phyloP scores from a whole-genome alignment of 2,113 vertebrate species.

The Leucopsar rothschildi region DNA sequence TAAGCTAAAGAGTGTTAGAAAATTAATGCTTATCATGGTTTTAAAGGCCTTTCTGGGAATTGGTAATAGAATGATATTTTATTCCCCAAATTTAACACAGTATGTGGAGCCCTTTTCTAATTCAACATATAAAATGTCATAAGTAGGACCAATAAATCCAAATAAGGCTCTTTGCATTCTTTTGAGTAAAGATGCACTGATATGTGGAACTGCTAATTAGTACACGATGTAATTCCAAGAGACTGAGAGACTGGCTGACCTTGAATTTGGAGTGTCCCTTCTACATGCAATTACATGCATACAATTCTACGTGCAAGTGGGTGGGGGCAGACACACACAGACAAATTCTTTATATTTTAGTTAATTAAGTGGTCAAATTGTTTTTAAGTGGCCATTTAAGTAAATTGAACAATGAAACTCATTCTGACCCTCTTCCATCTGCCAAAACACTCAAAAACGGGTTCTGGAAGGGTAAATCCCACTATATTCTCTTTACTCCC shows the following conservation, averaged over 20 bases:
- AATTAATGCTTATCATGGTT: neutral
- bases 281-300: neutral
- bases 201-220: neutral
- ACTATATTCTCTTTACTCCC: rapidly evolving
- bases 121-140: neutral
- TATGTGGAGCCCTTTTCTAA: neutral
- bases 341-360: neutral
- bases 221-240: neutral
- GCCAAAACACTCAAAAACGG: neutral
- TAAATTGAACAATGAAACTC: neutral
- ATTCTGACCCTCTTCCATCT: rapidly evolving
- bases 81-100: neutral
- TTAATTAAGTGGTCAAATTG: neutral
- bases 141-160: neutral
- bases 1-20: neutral
- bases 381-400: neutral
- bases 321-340: neutral
- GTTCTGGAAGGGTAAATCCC: neutral
- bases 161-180: neutral
- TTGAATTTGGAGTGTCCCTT: neutral
- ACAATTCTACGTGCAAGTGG: neutral
- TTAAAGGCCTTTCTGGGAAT: neutral
- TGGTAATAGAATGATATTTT: neutral
- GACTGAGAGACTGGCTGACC: neutral
- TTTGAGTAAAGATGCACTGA: neutral